phyloP scores from a whole-genome alignment of 2,113 vertebrate genomes.

The Crotophaga sulcirostris region DNA sequence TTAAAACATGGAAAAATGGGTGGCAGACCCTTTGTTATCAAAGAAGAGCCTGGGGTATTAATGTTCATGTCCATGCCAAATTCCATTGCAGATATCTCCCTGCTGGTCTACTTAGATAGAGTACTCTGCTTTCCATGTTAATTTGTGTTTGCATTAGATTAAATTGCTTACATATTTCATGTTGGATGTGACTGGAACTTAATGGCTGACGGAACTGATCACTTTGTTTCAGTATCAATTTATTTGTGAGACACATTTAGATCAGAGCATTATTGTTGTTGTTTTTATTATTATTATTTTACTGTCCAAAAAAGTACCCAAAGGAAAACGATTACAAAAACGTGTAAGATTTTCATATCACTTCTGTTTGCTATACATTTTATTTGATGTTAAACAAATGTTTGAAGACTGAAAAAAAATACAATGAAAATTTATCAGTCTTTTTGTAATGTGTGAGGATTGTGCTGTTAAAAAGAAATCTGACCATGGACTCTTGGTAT shows the following conservation, averaged over 20 bases:
- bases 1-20: background rate
- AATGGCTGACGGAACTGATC: background rate
- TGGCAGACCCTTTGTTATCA: background rate
- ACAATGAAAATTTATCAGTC: background rate
- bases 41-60: background rate
- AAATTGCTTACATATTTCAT: background rate
- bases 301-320: background rate
- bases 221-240: background rate
- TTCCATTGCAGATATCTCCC: background rate
- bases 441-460: background rate
- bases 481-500: background rate
- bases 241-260: background rate
- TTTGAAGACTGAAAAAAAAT: background rate
- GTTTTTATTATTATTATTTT: background rate
- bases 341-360: background rate
- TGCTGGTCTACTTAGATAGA: background rate
- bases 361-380: background rate
- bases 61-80: background rate
- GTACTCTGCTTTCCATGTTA: background rate
- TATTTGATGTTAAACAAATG: background rate
- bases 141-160: constrained; percentile 14
- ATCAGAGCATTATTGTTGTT: background rate
- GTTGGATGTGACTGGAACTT: background rate
- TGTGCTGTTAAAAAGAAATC: background rate
- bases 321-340: background rate